A percentile compares a stretch with the other conserved stretches of the same genome.
These are phyloP conservation scores for Myotis vivesi DNA, from an alignment of 2,797 vertebrate species.

Conservation along the genomic window DNA sequence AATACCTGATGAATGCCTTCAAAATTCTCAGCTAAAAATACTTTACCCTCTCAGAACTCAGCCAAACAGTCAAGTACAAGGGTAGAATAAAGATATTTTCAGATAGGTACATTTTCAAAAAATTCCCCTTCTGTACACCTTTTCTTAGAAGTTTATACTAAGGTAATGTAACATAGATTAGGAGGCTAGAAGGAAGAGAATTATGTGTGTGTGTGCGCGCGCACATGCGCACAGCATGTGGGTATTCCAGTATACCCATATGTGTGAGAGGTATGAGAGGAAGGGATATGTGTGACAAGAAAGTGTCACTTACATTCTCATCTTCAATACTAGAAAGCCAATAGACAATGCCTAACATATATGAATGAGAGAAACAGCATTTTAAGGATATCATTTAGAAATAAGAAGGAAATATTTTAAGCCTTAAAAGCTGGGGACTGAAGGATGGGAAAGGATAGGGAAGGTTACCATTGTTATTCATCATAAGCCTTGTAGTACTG, in stretches of 20 bases:
- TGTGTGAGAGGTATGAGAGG: rapidly evolving
- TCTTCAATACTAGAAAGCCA: not conserved
- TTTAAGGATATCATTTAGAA: not conserved
- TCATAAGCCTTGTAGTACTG: not conserved
- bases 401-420: not conserved
- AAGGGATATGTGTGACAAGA: not conserved
- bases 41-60: not conserved
- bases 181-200: not conserved
- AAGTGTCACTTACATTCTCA: not conserved
- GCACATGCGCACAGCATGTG: not conserved
- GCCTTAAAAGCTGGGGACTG: not conserved
- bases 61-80: not conserved
- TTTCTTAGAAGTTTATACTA: not conserved
- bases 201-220: not conserved
- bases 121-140: not conserved
- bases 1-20: not conserved
- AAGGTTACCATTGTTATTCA: not conserved
- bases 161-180: not conserved
- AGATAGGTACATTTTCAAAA: not conserved
- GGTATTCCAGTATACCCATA: not conserved
- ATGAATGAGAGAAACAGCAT: not conserved
- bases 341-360: not conserved
- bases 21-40: not conserved
- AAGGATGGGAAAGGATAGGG: not conserved
- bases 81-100: not conserved